Base-by-base conservation (phyloP, 2,888 invertebrate species). In the Stenolophus ochropezus region DNA sequence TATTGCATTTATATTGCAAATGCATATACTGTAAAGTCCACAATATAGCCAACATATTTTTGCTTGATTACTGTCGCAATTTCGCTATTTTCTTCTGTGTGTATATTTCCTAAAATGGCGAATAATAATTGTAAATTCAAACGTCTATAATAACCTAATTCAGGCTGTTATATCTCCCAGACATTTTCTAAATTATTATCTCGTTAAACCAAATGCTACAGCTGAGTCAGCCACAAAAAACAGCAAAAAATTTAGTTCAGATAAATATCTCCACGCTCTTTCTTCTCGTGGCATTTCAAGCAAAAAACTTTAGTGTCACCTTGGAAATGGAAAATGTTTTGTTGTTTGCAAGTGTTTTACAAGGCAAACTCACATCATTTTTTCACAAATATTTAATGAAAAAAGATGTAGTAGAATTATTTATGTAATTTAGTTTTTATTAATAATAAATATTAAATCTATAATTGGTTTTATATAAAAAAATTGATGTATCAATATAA, bases 231-330 rank as follows among this genome's bases (percentile, higher is more conserved):
- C 23, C 25, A 23, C 25, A 61, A 69, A 69, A 33, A 33, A n/a
- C 47, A 3, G 14, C 47, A 69, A 69, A 69, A 69, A 69, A 69
- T 47, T 8, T 16, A 33, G 69, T 47, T 42, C 27, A 25, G 61
- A 61, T 61, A 61, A 61, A 61, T 61, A 61, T 65, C 65, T 65
- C 27, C 14, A n/a, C 69, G 21, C 11, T 69, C 18, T 42, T 69
- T 69, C 14, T 20, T 69, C 21, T n/a, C 23, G 2, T 69, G 21
- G 33, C 69, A 69, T 69, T 69, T 18, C 8, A 25, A 61, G 61
- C 25, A 61, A 61, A 61, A 61, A 61, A n/a, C n/a, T 0, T 27
- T 56, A 8, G 33, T 69, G 69, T 69, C 69, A 69, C 69, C 69
- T 69, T 69, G 69, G 42, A 69, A 4, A 65, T 27, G 27, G 27